phyloP scores from a whole-genome alignment of 2,113 vertebrate genomes.

The Hucho hucho region DNA sequence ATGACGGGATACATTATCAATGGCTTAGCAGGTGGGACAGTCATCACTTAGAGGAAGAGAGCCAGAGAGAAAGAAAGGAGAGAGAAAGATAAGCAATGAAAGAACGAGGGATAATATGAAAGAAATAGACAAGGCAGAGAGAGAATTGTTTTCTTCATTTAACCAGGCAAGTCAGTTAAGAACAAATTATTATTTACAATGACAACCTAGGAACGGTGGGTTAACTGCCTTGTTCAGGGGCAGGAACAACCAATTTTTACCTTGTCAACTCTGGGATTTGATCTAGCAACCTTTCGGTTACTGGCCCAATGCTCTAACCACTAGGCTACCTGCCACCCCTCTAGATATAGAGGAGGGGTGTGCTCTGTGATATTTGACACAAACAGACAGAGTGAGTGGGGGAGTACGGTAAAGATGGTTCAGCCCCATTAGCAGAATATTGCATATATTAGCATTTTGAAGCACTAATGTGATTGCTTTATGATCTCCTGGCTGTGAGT shows the following conservation, averaged over 20 bases:
- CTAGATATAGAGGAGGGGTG: background rate
- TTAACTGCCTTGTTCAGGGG: too few relatives aligned
- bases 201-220: too few relatives aligned
- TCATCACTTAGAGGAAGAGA: background rate
- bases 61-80: background rate
- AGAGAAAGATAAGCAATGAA: background rate
- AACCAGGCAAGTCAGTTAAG: too few relatives aligned
- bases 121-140: background rate
- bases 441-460: background rate
- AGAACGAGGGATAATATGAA: background rate
- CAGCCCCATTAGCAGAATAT: background rate
- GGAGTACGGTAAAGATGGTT: background rate
- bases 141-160: too few relatives aligned
- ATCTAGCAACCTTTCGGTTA: too few relatives aligned
- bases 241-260: too few relatives aligned
- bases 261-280: too few relatives aligned
- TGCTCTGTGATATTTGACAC: background rate
- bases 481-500: background rate
- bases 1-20: constrained; percentile 2
- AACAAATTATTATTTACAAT: too few relatives aligned
- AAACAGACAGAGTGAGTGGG: background rate
- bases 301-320: too few relatives aligned
- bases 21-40: background rate
- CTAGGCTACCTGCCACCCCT: too few relatives aligned
- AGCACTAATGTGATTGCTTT: background rate